Conservation (phyloP, 2,888 invertebrate species). For the Temnothorax rugatulus region DNA sequence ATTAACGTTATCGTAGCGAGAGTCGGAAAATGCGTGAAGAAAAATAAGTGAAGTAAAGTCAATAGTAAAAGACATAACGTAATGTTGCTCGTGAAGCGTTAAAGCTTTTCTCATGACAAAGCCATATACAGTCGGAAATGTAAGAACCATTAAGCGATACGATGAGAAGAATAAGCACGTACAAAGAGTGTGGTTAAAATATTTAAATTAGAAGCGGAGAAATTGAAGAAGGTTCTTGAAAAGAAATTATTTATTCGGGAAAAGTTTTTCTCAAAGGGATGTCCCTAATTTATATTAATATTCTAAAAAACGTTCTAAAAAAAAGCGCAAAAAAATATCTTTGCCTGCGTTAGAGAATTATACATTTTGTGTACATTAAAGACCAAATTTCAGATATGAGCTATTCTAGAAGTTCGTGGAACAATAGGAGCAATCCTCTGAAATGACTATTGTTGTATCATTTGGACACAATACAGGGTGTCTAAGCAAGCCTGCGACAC, state of each 20-base stretch:
- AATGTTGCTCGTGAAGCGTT: not conserved
- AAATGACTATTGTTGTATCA: conserved; percentile 9
- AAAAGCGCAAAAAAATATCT: not conserved
- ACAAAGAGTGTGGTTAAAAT: not conserved
- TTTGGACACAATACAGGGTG: not conserved
- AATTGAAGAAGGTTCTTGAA: not conserved
- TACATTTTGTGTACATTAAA: not conserved
- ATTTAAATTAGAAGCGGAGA: not conserved
- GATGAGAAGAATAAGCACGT: not conserved
- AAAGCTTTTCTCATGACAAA: not conserved
- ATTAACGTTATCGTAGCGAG: conserved; percentile 20
- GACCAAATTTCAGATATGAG: not conserved
- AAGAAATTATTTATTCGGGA: not conserved
- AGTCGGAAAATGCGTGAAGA: conserved; percentile 18
- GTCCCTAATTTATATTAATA: not conserved
- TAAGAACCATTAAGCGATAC: conserved; percentile 2
- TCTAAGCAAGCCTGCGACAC: conserved; percentile 3
- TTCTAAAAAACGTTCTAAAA: no score
- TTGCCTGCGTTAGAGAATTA: not conserved
- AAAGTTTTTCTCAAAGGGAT: not conserved
- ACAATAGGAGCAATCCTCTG: conserved; percentile 14
- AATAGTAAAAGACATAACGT: not conserved
- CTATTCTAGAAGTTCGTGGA: not conserved
- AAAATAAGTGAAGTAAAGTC: conserved; percentile 22
- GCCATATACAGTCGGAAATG: not conserved